Conservation (phyloP, 2,797 vertebrate genomes). For the Loris lydekkerianus region DNA sequence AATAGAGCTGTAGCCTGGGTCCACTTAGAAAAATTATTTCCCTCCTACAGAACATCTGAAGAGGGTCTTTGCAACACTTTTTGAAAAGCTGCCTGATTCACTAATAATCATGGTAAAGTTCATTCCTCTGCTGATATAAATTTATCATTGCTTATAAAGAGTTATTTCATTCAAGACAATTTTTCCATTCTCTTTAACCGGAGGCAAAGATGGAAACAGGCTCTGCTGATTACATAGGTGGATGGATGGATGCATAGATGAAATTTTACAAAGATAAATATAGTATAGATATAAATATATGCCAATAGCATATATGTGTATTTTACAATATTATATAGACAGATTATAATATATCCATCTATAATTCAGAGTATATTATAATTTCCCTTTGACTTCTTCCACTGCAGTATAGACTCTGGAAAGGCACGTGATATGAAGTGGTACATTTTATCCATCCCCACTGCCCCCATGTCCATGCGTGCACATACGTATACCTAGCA, state of each 20-base stretch:
- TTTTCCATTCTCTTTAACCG: not conserved
- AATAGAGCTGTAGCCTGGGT: not conserved
- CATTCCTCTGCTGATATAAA: not conserved
- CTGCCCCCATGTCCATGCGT: not conserved
- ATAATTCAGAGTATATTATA: not conserved
- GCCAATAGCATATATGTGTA: not conserved
- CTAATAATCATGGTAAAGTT: not conserved
- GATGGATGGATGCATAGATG: not conserved
- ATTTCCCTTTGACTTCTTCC: conserved; percentile 5
- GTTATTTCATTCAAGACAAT: not conserved
- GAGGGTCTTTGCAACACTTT: not conserved
- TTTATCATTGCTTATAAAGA: not conserved
- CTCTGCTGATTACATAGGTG: not conserved
- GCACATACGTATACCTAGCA: not conserved
- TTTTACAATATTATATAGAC: not conserved
- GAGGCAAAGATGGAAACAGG: not conserved
- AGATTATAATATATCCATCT: not conserved
- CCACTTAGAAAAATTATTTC: not conserved
- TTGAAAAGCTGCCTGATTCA: not conserved
- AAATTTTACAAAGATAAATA: conserved; percentile 21
- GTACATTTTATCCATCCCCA: not conserved
- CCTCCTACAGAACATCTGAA: not conserved
- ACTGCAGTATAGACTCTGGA: not conserved
- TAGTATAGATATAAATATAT: not conserved
- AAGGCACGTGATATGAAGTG: not conserved